Base-by-base conservation (phyloP, 1,140 invertebrate species). In the Berghia stephanieae region DNA sequence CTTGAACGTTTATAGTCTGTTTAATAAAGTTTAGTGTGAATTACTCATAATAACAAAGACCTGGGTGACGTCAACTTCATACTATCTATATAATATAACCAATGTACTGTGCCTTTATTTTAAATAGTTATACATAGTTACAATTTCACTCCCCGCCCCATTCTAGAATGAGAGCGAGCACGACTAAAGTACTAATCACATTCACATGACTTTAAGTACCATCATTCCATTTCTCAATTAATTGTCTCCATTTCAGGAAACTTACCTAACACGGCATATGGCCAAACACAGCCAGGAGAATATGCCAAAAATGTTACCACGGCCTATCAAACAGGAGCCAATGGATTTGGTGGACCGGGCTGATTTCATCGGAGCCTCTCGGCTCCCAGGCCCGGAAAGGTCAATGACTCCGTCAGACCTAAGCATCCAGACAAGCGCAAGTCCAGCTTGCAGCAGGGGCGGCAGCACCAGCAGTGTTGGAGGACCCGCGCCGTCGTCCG, bases 201-300 rank as follows among this genome's bases (percentile, higher is more conserved):
- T n/a, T n/a, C n/a, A n/a, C n/a, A n/a, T n/a, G n/a, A n/a, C n/a
- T n/a, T n/a, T n/a, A n/a, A n/a, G n/a, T n/a, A n/a, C n/a, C n/a
- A n/a, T n/a, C n/a, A n/a, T n/a, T n/a, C n/a, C n/a, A n/a, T n/a
- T n/a, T n/a, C n/a, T n/a, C n/a, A n/a, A n/a, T n/a, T n/a, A n/a
- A n/a, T n/a, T 66, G 63, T 31, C 34, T 69, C 38, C n/a, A 3
- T 44, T 34, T 27, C 74, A 80, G 90, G 97, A 99, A 90, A 99
- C 98, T 21, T 99, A 99, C 90, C 92, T 99, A 84, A 96, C 95
- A 80, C 98, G 99, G 87, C 98, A 99, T 90, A 96, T 99, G 96
- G 96, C 98, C 87, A 99, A 99, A 87, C 98, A 99, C 81, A 84
- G 86, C 8, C 87, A 90, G 78, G 84, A 85, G 72, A 83, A 83